Evolutionary conservation across 1,140 invertebrate genomes (phyloP).

Genomic region (Kradibia gibbosae): DNA sequence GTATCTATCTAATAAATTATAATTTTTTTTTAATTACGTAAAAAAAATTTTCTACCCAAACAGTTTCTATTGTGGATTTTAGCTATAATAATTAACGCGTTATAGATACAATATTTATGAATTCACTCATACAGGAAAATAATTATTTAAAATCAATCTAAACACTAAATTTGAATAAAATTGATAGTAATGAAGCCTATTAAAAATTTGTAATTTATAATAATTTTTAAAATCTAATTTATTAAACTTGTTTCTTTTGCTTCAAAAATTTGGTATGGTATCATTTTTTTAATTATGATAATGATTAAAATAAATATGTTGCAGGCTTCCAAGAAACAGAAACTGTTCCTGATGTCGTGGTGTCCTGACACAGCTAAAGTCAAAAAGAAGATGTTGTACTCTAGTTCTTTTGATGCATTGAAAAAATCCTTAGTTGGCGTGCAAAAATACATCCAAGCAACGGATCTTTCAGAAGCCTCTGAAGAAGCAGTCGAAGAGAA

Average conservation of each 20-base stretch:
- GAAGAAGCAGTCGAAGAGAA: slow-evolving; percentile 94
- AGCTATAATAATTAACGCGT: too few species aligned
- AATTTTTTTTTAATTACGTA: too few species aligned
- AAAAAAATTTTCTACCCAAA: too few species aligned
- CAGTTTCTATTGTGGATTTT: too few species aligned
- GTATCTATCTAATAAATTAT: too few species aligned
- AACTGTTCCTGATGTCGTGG: slow-evolving; percentile 96
- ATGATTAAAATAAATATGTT: slow-evolving; percentile 2
- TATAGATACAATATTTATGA: too few species aligned
- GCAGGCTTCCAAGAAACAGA: slow-evolving; percentile 92
- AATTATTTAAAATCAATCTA: too few species aligned
- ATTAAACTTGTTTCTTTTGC: background rate
- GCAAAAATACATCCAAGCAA: slow-evolving; percentile 97
- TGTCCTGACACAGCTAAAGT: slow-evolving; percentile 97
- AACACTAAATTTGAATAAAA: too few species aligned
- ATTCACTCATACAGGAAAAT: too few species aligned
- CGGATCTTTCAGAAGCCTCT: slow-evolving; percentile 91
- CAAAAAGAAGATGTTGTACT: slow-evolving; percentile 99
- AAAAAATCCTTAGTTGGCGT: slow-evolving; percentile 96
- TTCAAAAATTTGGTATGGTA: background rate
- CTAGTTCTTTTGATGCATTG: slow-evolving; percentile 95
- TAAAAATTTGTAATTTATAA: too few species aligned
- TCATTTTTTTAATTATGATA: background rate
- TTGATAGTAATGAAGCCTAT: too few species aligned
- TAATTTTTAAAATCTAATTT: background rate